Evolutionary conservation across 1,140 invertebrate species (phyloP).

Genomic region (Idris sp.): DNA sequence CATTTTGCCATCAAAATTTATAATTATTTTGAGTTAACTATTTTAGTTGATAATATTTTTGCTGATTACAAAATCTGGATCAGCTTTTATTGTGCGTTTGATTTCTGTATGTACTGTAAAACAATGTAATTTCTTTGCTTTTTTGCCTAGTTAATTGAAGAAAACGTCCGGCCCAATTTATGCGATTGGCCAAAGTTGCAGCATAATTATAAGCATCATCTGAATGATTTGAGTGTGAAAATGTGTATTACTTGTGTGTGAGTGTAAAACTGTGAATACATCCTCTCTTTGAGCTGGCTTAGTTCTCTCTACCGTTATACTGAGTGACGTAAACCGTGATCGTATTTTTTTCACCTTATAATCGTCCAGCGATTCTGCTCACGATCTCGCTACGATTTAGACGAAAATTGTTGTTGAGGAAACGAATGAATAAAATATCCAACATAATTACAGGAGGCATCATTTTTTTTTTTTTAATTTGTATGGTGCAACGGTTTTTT

Average conservation of each 20-base stretch:
- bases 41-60: too few species aligned
- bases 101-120: too few species aligned
- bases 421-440: conserved; percentile 51
- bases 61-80: too few species aligned
- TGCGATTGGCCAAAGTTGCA: conserved; percentile 46
- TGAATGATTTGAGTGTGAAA: conserved; percentile 62
- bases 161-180: conserved; percentile 30
- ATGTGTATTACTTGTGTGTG: conserved; percentile 61
- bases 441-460: too few species aligned
- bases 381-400: conserved; percentile 61
- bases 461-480: too few species aligned
- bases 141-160: conserved; percentile 15
- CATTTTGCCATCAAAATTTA: too few species aligned
- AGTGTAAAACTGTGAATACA: conserved; percentile 52
- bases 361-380: conserved; percentile 56
- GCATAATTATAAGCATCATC: conserved; percentile 61
- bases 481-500: neutral
- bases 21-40: too few species aligned
- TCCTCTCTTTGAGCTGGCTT: conserved; percentile 47
- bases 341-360: conserved; percentile 57
- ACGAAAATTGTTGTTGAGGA: conserved; percentile 41
- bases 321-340: conserved; percentile 64
- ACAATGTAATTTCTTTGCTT: conserved; percentile 35
- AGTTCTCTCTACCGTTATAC: conserved; percentile 59
- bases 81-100: too few species aligned